These are phyloP conservation scores for Baccha elongata DNA, from an alignment of 2,888 invertebrate species.

Conservation along the genomic window DNA sequence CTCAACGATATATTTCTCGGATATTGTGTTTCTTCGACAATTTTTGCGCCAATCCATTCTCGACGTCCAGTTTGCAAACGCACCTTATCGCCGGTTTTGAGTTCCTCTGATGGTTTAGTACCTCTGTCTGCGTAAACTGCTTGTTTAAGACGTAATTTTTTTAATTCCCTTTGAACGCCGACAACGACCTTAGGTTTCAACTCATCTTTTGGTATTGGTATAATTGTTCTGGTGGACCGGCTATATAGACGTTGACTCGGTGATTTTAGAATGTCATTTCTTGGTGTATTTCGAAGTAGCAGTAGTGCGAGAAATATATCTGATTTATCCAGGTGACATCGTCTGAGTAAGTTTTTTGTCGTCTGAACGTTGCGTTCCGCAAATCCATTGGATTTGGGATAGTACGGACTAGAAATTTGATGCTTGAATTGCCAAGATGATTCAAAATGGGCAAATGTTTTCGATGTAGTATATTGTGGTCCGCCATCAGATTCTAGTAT, in stretches of 20 bases:
- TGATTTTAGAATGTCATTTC: slow-evolving; percentile 9
- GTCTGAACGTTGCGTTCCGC: no score
- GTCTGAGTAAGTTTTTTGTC: not conserved
- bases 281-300: slow-evolving; percentile 5
- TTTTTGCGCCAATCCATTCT: no score
- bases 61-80: slow-evolving; percentile 1
- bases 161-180: slow-evolving; percentile 1
- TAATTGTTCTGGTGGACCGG: not conserved
- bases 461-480: no score
- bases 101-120: no score
- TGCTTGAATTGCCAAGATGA: slow-evolving; percentile 16
- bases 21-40: slow-evolving; percentile 10
- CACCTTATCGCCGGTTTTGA: slow-evolving; percentile 21
- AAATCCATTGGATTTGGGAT: no score
- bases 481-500: no score
- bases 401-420: slow-evolving; percentile 6
- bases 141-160: no score
- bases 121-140: slow-evolving; percentile 14
- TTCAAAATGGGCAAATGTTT: no score
- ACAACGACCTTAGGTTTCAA: slow-evolving; percentile 1
- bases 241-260: slow-evolving; percentile 13
- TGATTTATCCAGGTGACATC: not conserved
- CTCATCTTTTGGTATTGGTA: slow-evolving; percentile 8
- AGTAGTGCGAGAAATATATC: not conserved
- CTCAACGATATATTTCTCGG: not conserved